Percentiles rank a stretch among this genome's conserved stretches.
Conservation (phyloP, 1,140 invertebrate genomes). For the Lordiphosa collinella region DNA sequence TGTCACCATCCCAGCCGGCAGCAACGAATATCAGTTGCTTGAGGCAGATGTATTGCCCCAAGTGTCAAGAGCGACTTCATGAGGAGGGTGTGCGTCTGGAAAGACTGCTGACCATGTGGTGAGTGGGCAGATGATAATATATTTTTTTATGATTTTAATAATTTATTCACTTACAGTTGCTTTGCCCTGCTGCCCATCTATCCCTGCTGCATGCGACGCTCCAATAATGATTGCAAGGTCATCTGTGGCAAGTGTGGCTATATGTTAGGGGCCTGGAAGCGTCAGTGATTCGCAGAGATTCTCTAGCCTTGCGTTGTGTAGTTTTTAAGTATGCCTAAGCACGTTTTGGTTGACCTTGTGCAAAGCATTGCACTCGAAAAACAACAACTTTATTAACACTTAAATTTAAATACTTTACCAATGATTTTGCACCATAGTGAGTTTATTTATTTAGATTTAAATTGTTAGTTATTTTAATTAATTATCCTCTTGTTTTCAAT, state of each 20-base stretch:
- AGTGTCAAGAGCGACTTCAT: constrained; percentile 67
- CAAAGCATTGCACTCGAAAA: constrained; percentile 7
- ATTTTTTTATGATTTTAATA: not conserved
- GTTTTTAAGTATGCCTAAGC: constrained; percentile 21
- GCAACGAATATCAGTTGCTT: constrained; percentile 66
- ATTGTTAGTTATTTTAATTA: too few relatives aligned
- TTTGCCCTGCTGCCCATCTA: constrained; percentile 65
- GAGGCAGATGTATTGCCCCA: constrained; percentile 70
- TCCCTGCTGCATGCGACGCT: constrained; percentile 57
- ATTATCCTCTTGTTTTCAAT: too few relatives aligned
- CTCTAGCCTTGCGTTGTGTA: constrained; percentile 22
- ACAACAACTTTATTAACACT: not conserved
- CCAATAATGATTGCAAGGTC: constrained; percentile 64
- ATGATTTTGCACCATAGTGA: too few relatives aligned
- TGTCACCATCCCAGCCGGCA: constrained; percentile 45
- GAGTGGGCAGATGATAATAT: constrained; percentile 7
- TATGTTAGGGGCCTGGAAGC: constrained; percentile 68
- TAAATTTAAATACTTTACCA: not conserved
- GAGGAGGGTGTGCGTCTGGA: constrained; percentile 66
- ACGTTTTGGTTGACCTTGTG: constrained; percentile 33
- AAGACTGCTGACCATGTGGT: constrained; percentile 61
- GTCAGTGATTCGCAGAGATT: constrained; percentile 20
- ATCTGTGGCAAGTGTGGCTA: constrained; percentile 71
- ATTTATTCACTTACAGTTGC: constrained; percentile 35
- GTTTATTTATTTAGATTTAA: too few relatives aligned